phyloP scores from a whole-genome alignment of 2,113 vertebrate genomes.

The Amphiprion percula region DNA sequence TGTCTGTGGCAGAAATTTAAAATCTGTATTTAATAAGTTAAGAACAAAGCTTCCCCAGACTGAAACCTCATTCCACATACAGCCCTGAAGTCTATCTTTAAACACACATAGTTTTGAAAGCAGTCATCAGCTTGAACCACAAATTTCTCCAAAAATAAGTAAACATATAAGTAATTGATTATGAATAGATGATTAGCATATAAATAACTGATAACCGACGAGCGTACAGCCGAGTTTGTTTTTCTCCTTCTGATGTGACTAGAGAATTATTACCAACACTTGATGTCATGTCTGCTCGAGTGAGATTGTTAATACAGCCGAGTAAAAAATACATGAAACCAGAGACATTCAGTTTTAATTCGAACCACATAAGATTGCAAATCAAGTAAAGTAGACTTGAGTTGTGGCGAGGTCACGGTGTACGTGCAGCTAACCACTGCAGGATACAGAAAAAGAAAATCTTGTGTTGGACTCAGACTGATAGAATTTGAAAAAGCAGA shows the following conservation, averaged over 20 bases:
- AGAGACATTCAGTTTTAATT: slow-evolving; percentile 41
- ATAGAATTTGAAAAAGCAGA: not conserved
- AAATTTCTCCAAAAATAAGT: too few relatives aligned
- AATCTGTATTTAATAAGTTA: too few relatives aligned
- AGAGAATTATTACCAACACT: not conserved
- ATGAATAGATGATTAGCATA: too few relatives aligned
- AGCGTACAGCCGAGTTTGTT: not conserved
- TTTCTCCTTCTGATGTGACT: slow-evolving; percentile 16
- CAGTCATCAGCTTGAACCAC: too few relatives aligned
- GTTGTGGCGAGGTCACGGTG: not conserved
- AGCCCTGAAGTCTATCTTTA: too few relatives aligned
- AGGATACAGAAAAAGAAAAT: slow-evolving; percentile 7
- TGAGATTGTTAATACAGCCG: slow-evolving; percentile 17
- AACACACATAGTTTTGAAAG: too few relatives aligned
- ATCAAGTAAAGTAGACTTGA: slow-evolving; percentile 19
- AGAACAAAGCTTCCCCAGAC: too few relatives aligned
- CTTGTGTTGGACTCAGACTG: not conserved
- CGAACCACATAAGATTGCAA: slow-evolving; percentile 4
- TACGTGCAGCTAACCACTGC: not conserved
- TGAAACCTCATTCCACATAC: too few relatives aligned
- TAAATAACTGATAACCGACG: too few relatives aligned
- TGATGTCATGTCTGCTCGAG: slow-evolving; percentile 12
- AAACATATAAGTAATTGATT: too few relatives aligned
- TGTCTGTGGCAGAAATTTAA: too few relatives aligned
- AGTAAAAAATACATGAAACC: slow-evolving; percentile 49